These are phyloP conservation scores for Drosophila guanche DNA, from an alignment of 1,140 invertebrate genomes.

Conservation along the genomic window DNA sequence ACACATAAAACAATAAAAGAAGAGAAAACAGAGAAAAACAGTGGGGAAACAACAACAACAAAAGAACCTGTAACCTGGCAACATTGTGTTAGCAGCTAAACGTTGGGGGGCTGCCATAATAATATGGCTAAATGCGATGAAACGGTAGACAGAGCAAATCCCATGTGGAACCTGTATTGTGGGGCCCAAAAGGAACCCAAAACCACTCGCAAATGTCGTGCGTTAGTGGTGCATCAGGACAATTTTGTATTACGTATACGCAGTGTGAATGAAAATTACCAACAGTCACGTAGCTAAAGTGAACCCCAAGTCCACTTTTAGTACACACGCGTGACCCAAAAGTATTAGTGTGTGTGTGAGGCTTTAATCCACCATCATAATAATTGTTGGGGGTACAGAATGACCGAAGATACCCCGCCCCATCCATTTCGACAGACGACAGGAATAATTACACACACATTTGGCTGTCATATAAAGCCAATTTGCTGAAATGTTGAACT, in stretches of 20 bases:
- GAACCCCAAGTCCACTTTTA: conserved; percentile 45
- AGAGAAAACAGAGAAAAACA: background rate
- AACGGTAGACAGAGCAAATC: conserved; percentile 6
- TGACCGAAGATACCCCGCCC: conserved; percentile 35
- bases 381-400: conserved; percentile 54
- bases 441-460: conserved; percentile 52
- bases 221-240: conserved; percentile 19
- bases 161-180: conserved; percentile 2
- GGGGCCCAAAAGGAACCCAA: background rate
- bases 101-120: conserved; percentile 18
- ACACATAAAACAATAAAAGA: conserved; percentile 41
- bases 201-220: conserved; percentile 25
- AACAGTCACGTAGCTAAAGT: conserved; percentile 42
- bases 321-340: conserved; percentile 36
- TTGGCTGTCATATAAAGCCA: conserved; percentile 38
- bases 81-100: conserved; percentile 19
- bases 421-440: conserved; percentile 47
- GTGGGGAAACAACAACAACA: conserved; percentile 27
- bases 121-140: conserved; percentile 32
- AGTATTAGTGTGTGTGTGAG: conserved; percentile 17
- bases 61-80: conserved; percentile 49
- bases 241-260: conserved; percentile 64
- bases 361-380: conserved; percentile 50
- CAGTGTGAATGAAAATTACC: conserved; percentile 46
- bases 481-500: conserved; percentile 54